Conservation (phyloP, 1,140 invertebrate genomes). For the Neoseiulus cucumeris region DNA sequence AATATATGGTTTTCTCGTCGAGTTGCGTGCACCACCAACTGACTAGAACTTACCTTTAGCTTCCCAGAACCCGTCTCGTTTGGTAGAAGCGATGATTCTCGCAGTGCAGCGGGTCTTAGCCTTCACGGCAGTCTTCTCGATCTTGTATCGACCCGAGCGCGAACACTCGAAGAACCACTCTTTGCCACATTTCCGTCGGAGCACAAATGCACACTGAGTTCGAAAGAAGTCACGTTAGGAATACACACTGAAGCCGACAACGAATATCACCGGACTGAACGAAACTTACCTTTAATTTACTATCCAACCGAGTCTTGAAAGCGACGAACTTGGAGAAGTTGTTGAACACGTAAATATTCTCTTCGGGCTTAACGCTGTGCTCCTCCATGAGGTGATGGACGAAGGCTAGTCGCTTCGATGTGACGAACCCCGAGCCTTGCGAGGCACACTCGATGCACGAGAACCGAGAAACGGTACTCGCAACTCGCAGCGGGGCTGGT, state of each 20-base stretch:
- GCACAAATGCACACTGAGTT: slow-evolving; percentile 1
- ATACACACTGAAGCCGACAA: neutral
- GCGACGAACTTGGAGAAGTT: neutral
- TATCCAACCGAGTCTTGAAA: neutral
- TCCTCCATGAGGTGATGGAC: neutral
- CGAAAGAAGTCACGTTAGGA: neutral
- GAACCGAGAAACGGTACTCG: neutral
- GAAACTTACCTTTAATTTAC: neutral
- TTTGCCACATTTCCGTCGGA: neutral
- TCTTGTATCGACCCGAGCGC: neutral
- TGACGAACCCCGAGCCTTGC: neutral
- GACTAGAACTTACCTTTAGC: too few species aligned
- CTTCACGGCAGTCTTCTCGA: neutral
- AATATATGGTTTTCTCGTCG: too few species aligned
- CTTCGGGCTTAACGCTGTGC: neutral
- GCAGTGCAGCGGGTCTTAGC: too few species aligned
- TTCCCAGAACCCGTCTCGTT: too few species aligned
- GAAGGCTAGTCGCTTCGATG: neutral
- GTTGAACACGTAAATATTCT: neutral
- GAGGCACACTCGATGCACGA: neutral
- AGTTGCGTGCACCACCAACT: too few species aligned
- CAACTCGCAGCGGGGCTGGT: too few species aligned
- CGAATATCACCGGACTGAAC: neutral
- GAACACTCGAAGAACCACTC: slow-evolving; percentile 6
- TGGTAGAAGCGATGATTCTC: too few species aligned